Conservation (phyloP, 2,797 vertebrate species). For the Leuciscus waleckii region DNA sequence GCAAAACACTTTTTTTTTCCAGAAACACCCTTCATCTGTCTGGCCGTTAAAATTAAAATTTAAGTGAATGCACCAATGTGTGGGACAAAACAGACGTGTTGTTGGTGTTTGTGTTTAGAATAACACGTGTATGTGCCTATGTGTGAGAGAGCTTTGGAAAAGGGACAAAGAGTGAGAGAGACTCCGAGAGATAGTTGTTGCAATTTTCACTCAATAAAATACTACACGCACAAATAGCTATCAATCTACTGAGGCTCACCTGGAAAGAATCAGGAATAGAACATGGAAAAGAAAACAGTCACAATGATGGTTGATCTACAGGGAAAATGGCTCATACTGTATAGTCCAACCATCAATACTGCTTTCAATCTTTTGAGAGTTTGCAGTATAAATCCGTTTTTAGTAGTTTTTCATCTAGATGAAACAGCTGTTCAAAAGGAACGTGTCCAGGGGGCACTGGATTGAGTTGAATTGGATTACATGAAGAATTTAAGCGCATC, state of each 20-base stretch:
- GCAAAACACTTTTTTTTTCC: slow-evolving; percentile 26
- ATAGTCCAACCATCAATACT: slow-evolving; percentile 6
- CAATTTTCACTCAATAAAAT: slow-evolving; percentile 20
- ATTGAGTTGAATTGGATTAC: slow-evolving; percentile 36
- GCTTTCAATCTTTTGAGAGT: slow-evolving; percentile 9
- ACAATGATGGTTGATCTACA: slow-evolving; percentile 1
- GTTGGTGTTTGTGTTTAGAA: slow-evolving; percentile 13
- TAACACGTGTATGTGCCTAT: not conserved
- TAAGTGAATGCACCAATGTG: slow-evolving; percentile 21
- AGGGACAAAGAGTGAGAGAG: not conserved
- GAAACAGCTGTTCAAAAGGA: slow-evolving; percentile 35
- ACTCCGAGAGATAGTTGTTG: not conserved
- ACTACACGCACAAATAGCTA: slow-evolving; percentile 14
- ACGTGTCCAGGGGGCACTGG: slow-evolving; percentile 30
- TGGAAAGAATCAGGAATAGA: slow-evolving; percentile 11
- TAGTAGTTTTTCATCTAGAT: slow-evolving; percentile 25
- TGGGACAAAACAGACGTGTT: slow-evolving; percentile 26
- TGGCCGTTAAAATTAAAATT: slow-evolving; percentile 25
- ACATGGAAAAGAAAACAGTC: slow-evolving; percentile 9
- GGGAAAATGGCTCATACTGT: slow-evolving; percentile 9
- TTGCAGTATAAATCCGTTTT: slow-evolving; percentile 31
- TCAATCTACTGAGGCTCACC: slow-evolving; percentile 17
- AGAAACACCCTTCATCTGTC: slow-evolving; percentile 36
- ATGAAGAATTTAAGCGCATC: slow-evolving; percentile 17
- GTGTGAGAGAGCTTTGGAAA: slow-evolving; percentile 2